Percentiles rank a stretch among this genome's conserved stretches.
Conservation (phyloP, 23 tunicate species). For the Botrylloides violaceus region DNA sequence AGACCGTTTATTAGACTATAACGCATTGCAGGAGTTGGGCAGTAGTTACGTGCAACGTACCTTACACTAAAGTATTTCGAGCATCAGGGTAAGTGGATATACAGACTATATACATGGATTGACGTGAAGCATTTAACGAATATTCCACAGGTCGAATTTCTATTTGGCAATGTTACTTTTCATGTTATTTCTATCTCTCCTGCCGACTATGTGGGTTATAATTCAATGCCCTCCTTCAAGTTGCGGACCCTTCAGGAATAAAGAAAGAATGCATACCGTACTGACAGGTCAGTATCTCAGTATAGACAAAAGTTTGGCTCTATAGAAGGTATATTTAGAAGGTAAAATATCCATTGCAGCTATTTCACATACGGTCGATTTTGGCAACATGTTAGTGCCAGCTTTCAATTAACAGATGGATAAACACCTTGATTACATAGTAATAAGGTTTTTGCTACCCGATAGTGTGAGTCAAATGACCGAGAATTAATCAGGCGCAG, state of each 20-base stretch:
- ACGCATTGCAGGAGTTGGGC: conserved; percentile 53
- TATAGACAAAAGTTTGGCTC: too few species aligned
- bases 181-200: conserved; percentile 69
- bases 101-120: too few species aligned
- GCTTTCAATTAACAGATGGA: too few species aligned
- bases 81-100: conserved; percentile 41
- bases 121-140: too few species aligned
- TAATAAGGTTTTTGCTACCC: too few species aligned
- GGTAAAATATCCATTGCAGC: too few species aligned
- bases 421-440: too few species aligned
- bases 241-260: conserved; percentile 61
- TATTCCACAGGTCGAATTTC: conserved; percentile 58
- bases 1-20: neutral
- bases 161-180: conserved; percentile 62
- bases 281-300: conserved; percentile 38
- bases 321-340: too few species aligned
- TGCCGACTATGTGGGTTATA: conserved; percentile 77
- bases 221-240: conserved; percentile 44
- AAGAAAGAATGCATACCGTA: conserved; percentile 51
- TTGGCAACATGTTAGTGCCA: too few species aligned
- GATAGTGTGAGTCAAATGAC: too few species aligned
- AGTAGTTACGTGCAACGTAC: conserved; percentile 63
- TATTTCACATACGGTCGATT: too few species aligned
- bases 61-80: conserved; percentile 58
- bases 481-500: too few species aligned